These are phyloP conservation scores for Aselliscus stoliczkanus DNA, from an alignment of 2,797 vertebrate species.

Conservation along the genomic window DNA sequence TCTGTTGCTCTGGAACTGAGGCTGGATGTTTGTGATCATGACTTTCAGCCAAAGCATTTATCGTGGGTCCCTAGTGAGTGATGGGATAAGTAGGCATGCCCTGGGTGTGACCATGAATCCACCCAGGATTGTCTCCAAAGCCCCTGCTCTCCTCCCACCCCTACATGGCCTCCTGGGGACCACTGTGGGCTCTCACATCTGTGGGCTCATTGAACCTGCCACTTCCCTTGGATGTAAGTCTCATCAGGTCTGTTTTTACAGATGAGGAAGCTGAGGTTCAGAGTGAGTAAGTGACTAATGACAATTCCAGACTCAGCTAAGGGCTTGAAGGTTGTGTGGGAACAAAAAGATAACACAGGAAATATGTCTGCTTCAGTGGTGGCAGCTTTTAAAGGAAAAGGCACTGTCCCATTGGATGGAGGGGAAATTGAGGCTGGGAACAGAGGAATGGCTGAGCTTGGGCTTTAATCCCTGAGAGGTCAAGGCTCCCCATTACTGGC, in stretches of 20 bases:
- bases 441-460: background rate
- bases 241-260: background rate
- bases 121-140: background rate
- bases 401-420: fast-evolving
- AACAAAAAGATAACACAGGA: background rate
- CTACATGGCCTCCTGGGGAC: background rate
- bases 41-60: background rate
- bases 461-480: background rate
- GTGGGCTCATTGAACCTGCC: background rate
- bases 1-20: background rate
- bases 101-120: fast-evolving
- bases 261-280: background rate
- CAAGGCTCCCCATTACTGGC: fast-evolving
- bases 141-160: background rate
- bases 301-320: too few relatives aligned
- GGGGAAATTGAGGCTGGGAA: background rate
- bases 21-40: background rate
- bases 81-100: fast-evolving
- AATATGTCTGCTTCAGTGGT: too few relatives aligned
- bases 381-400: background rate
- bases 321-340: background rate
- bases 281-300: background rate
- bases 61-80: fast-evolving
- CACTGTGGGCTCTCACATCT: too few relatives aligned
- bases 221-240: too few relatives aligned